Conservation (phyloP, 2,113 vertebrate species). For the Xenopus tropicalis region UCB_Xtro_10.0 CM004446.2:112953501-112954000, state of each 20-base stretch:
- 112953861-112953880: too few species aligned
- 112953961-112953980: too few species aligned
- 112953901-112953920: too few species aligned
- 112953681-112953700: conserved; percentile 9
- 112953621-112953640: conserved; percentile 7
- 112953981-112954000: too few species aligned
- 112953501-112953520: conserved; percentile 16
- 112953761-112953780: neutral
- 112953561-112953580: conserved; percentile 4
- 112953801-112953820: neutral
- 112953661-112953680: conserved; percentile 9
- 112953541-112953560: conserved; percentile 25
- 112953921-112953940: too few species aligned
- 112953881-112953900: too few species aligned
- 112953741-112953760: neutral
- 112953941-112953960: too few species aligned
- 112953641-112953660: conserved; percentile 11
- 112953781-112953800: neutral
- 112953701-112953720: neutral
- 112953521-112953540: conserved; percentile 7
- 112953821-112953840: neutral
- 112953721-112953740: neutral
- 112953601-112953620: neutral
- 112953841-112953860: too few species aligned
- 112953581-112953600: conserved; percentile 13